Evolutionary conservation across 2,113 vertebrate species (phyloP), one percentile per base, ranked within the genome.

Genomic region (Oreochromis aureus): DNA sequence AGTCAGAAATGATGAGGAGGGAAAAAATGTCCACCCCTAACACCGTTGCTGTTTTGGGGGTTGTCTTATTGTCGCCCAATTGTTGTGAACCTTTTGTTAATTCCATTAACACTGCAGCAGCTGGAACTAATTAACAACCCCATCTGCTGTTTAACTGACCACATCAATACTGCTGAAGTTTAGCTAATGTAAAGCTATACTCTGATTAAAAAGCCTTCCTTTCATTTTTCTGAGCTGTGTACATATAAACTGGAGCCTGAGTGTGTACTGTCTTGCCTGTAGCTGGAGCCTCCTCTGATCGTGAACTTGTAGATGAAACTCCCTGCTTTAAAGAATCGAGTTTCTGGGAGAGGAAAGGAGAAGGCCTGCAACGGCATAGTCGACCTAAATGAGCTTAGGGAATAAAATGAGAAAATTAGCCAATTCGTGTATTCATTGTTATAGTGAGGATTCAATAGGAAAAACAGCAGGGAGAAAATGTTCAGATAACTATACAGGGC

Each of bases 291-390:
- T 12, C 96, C 96, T 85, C 93, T 96, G 92, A 99, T 97, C 91
- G 96, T 97, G 90, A 98, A 97, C 76, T 98, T 98, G 94, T 97
- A 99, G 54, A 99, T 95, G 2, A 81, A 89, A 58, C 86, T 12
- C 36, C 96, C 97, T 13, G 96, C 96, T n/a, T 95, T 97, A 89
- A 99, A 89, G 73, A 97, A 95, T 15, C 98, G 95, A 0, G 97
- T 98, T 93, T 98, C 97, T 2, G 97, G 96, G 54, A 96, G 19
- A 0, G 97, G 97, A 54, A 95, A 98, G 2, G 93, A 92, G 83
- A 98, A 98, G 0, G 96, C 73, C 71, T 96, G 97, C 90, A 98
- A 83, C 1, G 96, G 63, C 97, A 98, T 98, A 63, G 56, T 82
- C 80, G 59, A 80, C 16, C 87, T 86, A 7, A 53, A 13, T 69